Evolutionary conservation across 2,888 invertebrate species (phyloP).

Genomic region (Nebria salina): DNA sequence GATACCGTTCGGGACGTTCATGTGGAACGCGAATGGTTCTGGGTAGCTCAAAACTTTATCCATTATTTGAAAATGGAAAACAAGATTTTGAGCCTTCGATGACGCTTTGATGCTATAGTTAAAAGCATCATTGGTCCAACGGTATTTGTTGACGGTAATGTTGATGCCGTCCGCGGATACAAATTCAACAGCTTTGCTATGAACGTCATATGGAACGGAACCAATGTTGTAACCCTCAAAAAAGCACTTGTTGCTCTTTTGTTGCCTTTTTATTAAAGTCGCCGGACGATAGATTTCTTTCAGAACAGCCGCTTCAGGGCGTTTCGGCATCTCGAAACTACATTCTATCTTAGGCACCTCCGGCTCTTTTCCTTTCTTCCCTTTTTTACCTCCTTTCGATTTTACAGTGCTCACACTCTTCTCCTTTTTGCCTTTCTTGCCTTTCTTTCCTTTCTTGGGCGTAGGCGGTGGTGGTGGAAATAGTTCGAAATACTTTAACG

Average conservation of each 20-base stretch:
- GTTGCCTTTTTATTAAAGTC: background rate
- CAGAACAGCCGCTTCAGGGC: background rate
- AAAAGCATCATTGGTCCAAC: constrained; percentile 2
- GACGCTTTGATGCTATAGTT: constrained; percentile 22
- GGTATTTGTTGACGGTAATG: constrained; percentile 25
- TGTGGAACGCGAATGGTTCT: constrained; percentile 47
- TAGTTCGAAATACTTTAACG: background rate
- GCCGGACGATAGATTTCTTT: background rate
- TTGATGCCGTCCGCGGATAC: background rate
- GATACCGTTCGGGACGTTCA: constrained; percentile 41
- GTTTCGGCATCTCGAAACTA: background rate
- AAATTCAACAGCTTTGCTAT: background rate
- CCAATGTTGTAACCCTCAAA: background rate
- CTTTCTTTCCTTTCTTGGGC: constrained; percentile 16
- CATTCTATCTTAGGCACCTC: background rate
- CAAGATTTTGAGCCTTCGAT: constrained; percentile 15
- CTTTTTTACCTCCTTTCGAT: constrained; percentile 6
- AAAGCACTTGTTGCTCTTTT: background rate
- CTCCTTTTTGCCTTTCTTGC: constrained; percentile 12
- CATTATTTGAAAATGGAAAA: background rate
- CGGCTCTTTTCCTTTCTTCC: background rate
- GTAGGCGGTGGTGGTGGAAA: background rate
- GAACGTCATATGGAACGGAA: background rate
- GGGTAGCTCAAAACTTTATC: constrained; percentile 13
- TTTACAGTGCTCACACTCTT: background rate